These are phyloP conservation scores for Macrotrachela quadricornifera DNA, from an alignment of 1,140 invertebrate species.

Conservation along the genomic window DNA sequence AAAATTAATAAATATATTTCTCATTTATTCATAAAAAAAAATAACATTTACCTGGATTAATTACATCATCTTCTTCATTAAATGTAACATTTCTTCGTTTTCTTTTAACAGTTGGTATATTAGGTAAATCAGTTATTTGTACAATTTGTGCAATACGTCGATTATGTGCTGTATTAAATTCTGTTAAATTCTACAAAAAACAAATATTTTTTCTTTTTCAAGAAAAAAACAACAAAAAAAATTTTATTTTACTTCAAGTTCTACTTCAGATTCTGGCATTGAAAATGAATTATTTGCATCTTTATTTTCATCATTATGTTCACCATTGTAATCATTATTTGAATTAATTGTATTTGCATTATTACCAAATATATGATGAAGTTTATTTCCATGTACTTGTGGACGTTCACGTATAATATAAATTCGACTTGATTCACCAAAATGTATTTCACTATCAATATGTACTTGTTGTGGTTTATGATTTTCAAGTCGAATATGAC, in stretches of 20 bases:
- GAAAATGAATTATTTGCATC: slow-evolving; percentile 51
- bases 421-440: slow-evolving; percentile 80
- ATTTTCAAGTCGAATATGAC: slow-evolving; percentile 59
- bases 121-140: slow-evolving; percentile 33
- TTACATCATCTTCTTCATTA: slow-evolving; percentile 90
- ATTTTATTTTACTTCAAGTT: slow-evolving; percentile 54
- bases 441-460: slow-evolving; percentile 78
- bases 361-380: neutral
- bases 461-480: slow-evolving; percentile 85
- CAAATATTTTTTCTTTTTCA: too few species aligned
- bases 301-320: slow-evolving; percentile 32
- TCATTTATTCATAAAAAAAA: too few species aligned
- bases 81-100: slow-evolving; percentile 47
- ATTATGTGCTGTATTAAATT: slow-evolving; percentile 97
- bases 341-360: slow-evolving; percentile 15
- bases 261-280: slow-evolving; percentile 69
- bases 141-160: slow-evolving; percentile 60
- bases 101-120: slow-evolving; percentile 8
- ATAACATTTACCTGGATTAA: slow-evolving; percentile 74
- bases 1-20: too few species aligned
- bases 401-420: slow-evolving; percentile 75
- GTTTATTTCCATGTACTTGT: slow-evolving; percentile 32
- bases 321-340: slow-evolving; percentile 44
- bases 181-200: slow-evolving; percentile 67
- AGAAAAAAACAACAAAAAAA: neutral